Evolutionary conservation across 2,113 vertebrate species (phyloP).

Genomic region (Cyprinodon brontotheroides): DNA sequence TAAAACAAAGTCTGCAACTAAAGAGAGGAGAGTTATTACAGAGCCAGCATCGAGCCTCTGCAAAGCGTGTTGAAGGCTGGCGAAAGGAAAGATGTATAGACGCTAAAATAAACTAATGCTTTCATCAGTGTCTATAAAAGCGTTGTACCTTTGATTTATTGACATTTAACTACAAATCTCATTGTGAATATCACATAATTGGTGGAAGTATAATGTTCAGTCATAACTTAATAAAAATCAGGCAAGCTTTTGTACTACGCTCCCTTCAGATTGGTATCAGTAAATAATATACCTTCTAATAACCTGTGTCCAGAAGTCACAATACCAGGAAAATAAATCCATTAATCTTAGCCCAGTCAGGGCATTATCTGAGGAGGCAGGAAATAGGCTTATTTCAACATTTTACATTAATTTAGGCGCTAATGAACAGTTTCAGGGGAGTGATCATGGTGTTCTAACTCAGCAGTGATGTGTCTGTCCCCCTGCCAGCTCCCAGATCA

Average conservation of each 20-base stretch:
- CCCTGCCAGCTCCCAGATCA: too few species aligned
- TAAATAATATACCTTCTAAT: background rate
- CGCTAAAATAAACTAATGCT: background rate
- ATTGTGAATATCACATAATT: background rate
- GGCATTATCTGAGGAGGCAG: too few species aligned
- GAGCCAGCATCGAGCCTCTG: conserved; percentile 29
- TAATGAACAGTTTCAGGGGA: too few species aligned
- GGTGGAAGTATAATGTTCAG: background rate
- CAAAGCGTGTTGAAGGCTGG: conserved; percentile 20
- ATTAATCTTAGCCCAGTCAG: too few species aligned
- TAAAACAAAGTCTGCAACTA: conserved; percentile 38
- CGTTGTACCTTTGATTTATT: background rate
- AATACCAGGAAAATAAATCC: background rate
- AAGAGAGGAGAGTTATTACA: conserved; percentile 34
- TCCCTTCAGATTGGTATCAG: background rate
- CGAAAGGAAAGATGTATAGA: background rate
- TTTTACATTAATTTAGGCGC: too few species aligned
- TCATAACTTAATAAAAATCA: background rate
- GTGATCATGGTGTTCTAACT: too few species aligned
- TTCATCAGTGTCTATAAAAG: background rate
- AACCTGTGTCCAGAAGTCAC: background rate
- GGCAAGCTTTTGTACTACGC: background rate
- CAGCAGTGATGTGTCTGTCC: too few species aligned
- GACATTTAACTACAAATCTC: background rate
- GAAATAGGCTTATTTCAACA: too few species aligned